Base-by-base conservation (phyloP, 2,888 invertebrate genomes). In the Barypeithes pellucidus region DNA sequence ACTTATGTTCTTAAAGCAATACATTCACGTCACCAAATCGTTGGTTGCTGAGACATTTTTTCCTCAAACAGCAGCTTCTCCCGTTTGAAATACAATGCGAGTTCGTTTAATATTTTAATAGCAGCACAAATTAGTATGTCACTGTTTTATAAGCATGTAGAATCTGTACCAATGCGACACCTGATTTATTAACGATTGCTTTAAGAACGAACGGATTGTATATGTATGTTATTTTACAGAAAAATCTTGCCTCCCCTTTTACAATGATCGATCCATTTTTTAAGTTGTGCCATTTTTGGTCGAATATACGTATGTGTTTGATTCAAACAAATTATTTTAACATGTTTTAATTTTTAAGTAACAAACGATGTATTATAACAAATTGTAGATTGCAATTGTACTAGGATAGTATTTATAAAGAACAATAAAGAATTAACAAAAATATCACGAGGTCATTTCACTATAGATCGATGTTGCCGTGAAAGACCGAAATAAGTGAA, bases 261-360 rank as follows among this genome's bases (percentile, higher is more conserved):
- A 43, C 67, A 66, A 41, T 45, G 14, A 59, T 57, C 57, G 43
- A 67, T 57, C 16, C 66, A 52, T 61, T 41, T 57, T 43, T 54
- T 54, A 57, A 54, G 41, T 67, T 67, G 67, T 67, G 67, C 67
- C 67, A 67, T 67, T 59, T 57, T 67, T 67, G 33, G 67, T 67
- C 59, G 18, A 59, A 41, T 65, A 12, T 57, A 29, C 24, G 7
- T 52, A 41, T 52, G n/a, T 50, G 20, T 66, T 39, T 65, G 20
- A 50, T 39, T 52, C 39, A 66, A 66, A 66, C 50, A 41, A 59
- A 43, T 18, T 59, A 3, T 66, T 59, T 45, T 61, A 61, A 61
- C 61, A 67, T n/a, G 39, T 67, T 67, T 45, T 65, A 52, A 14
- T 22, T 67, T 61, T 43, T 61, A 61, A 67, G 59, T 59, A 43